Base-by-base conservation (phyloP, 2,888 invertebrate species). In the Thelaira solivaga region DNA sequence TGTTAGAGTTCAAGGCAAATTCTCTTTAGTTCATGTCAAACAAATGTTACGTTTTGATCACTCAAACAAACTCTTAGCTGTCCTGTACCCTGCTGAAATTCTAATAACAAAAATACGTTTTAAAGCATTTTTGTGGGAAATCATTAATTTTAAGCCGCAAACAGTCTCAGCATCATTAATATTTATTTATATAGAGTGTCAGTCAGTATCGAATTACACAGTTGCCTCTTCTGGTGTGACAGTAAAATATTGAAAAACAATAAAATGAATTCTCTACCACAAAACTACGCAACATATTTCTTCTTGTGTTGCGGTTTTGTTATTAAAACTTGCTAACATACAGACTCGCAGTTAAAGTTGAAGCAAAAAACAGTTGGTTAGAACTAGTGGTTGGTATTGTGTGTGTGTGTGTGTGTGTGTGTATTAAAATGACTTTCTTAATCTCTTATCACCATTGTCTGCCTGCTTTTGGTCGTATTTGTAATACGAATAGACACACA, bases 111-210 rank as follows among this genome's bases (percentile, higher is more conserved):
- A 51, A 31, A 10, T 11, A 8, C 51, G 16, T 71, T 71, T 43
- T 11, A 20, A 29, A 34, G 18, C 41, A 61, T 29, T 2, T 49
- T 29, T 69, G 39, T 49, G 36, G n/a, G 16, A 41, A 59, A 53
- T 71, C 61, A 62, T 71, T 71, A 71, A 53, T 62, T 71, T 61
- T 10, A 43, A 53, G 36, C 71, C 71, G 3, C 71, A 71, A 71
- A 53, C 43, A 36, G 53, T 20, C 53, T 43, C 61, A 62, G 43
- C 26, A 43, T 71, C 71, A 71, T 71, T 61, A 61, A 71, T 61
- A 59, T 39, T 68, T 68, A 61, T 61, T 51, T 61, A 61, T 49
- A 39, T 34, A 43, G 36, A 59, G 24, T 71, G 41, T 18, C n/a
- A n/a, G 39, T 61, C 39, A 16, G 41, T 49, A 49, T 24, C 49